Base-by-base conservation (phyloP, 2,113 vertebrate species). In the Harpagus bidentatus region DNA sequence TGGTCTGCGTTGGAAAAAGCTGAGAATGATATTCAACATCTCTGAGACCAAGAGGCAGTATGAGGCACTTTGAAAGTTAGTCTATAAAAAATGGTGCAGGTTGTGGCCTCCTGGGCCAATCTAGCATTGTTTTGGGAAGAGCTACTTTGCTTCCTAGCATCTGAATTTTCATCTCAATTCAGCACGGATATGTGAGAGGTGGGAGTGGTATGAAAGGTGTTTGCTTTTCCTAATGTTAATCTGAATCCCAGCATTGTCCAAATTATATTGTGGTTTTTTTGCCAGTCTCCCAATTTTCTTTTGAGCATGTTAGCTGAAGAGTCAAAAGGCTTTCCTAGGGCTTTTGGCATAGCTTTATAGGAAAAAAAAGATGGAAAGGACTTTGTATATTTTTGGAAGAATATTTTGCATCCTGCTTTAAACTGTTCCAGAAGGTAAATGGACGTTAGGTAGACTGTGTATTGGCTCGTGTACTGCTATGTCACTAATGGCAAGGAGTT, bases 1-100 rank as follows among this genome's bases (percentile, higher is more conserved):
- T 97, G 97, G 92, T 96, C 92, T 97, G 88, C 82, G 59, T 92
- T 97, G 96, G 90, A 90, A 97, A 97, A 91, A 95, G 79, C 85
- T 73, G 92, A 94, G 93, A 91, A 94, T 94, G 87, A 95, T 88
- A 82, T 77, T 92, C 92, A 92, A 38, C 92, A 74, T 97, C 90
- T 96, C 82, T 63, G 92, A 94, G 90, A 88, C 78, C 0, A 1
- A 88, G 67, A 72, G 63, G 74, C 88, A 90, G 90, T 90, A 63
- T 72, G 56, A 96, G 78, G 70, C 82, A 80, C 71, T 88, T 86
- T 73, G 76, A 88, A 95, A 94, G 45, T 74, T 83, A 94, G 63
- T 13, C 71, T 74, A 7, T 88, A 82, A 86, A 95, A 94, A 90
- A 71, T 28, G 0, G 0, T 90, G 74, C 92, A 86, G 90, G 93